A percentile compares a stretch with the other conserved stretches of the same genome.
Conservation (phyloP, 2,888 invertebrate genomes). For the Zygothrica quintamaculata region DNA sequence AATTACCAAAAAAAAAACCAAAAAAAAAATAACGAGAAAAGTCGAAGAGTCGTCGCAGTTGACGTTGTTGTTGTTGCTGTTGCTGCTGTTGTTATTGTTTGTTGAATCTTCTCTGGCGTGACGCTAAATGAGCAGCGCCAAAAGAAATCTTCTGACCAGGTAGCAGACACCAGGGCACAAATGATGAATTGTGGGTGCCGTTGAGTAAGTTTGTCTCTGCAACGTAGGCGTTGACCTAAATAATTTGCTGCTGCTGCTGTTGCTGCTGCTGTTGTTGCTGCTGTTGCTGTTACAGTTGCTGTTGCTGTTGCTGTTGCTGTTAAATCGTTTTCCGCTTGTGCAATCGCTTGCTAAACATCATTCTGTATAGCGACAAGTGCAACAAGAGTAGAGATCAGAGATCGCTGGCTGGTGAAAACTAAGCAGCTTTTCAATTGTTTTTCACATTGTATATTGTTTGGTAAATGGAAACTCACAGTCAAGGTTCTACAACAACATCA, state of each 20-base stretch:
- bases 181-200: slow-evolving; percentile 78
- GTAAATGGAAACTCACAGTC: slow-evolving; percentile 69
- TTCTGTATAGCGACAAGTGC: slow-evolving; percentile 62
- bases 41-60: slow-evolving; percentile 37
- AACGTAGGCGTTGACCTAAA: slow-evolving; percentile 78
- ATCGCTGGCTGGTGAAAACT: slow-evolving; percentile 21
- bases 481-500: slow-evolving; percentile 53
- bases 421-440: slow-evolving; percentile 35
- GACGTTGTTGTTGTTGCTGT: slow-evolving; percentile 27
- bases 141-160: slow-evolving; percentile 65
- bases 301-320: slow-evolving; percentile 45
- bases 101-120: slow-evolving; percentile 67
- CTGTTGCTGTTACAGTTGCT: slow-evolving; percentile 29
- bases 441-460: slow-evolving; percentile 12
- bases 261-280: slow-evolving; percentile 15
- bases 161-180: slow-evolving; percentile 60
- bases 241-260: slow-evolving; percentile 43
- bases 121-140: slow-evolving; percentile 63
- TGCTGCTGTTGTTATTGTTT: slow-evolving; percentile 33
- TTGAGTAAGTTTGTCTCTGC: slow-evolving; percentile 71
- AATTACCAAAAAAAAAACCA: slow-evolving; percentile 79
- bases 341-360: slow-evolving; percentile 74
- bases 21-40: no score
- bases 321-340: slow-evolving; percentile 73
- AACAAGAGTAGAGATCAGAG: slow-evolving; percentile 46